A percentile compares a stretch with the other conserved stretches of the same genome.
Evolutionary conservation across 2,113 vertebrate species (phyloP).

Genomic region (Macaca nemestrina): DNA sequence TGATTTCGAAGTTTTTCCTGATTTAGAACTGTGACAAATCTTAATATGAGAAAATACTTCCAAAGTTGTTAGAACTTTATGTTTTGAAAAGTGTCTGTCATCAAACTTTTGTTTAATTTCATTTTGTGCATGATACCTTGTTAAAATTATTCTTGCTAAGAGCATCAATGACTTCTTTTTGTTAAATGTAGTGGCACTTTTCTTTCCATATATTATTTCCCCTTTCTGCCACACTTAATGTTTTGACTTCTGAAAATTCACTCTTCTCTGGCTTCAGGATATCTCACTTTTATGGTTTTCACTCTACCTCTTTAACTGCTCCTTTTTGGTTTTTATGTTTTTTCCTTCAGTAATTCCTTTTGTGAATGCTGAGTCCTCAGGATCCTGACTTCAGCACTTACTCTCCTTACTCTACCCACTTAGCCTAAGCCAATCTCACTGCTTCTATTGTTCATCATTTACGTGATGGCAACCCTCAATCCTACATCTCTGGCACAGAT

Average conservation of each 20-base stretch:
- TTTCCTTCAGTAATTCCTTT: not conserved
- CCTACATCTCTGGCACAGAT: not conserved
- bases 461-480: not conserved
- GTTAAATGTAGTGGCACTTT: not conserved
- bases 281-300: not conserved
- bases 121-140: not conserved
- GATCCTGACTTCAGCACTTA: not conserved
- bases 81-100: not conserved
- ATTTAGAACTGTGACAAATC: not conserved
- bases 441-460: not conserved
- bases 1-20: not conserved
- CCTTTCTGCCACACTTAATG: not conserved
- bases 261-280: not conserved
- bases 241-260: not conserved
- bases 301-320: not conserved
- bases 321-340: not conserved
- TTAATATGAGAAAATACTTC: not conserved
- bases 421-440: not conserved
- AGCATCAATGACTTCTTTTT: not conserved
- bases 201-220: not conserved
- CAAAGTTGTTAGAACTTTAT: constrained; percentile 9
- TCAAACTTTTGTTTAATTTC: not conserved
- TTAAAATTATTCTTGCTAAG: not conserved
- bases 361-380: not conserved
- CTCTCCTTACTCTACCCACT: not conserved